Evolutionary conservation across 2,888 invertebrate species (phyloP), one percentile per base, ranked within the genome.

Genomic region (Eristalis tenax): DNA sequence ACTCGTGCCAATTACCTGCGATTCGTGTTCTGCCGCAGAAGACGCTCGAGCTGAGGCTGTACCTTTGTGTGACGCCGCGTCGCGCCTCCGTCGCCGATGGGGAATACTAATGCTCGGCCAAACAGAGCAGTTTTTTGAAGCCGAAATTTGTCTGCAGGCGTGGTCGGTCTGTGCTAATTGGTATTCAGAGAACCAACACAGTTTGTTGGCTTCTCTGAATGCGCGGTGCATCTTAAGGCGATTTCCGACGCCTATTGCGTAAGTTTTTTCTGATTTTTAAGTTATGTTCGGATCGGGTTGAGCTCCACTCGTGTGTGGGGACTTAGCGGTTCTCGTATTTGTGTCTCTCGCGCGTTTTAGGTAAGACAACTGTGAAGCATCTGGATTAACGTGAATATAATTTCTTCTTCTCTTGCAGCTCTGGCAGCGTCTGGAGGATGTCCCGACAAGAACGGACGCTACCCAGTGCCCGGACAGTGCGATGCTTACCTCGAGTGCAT

Each of bases 401-500:
- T 74, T 88, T 77, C 73, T 38, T 75, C 76, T 82, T 79, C 59
- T 59, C 35, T 83, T 88, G 11, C 69, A 88, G 85, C 68, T 11
- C n/a, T 64, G 15, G 65, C 75, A 10, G 56, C 90, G 90, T 91
- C 88, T 13, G 90, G 83, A 84, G 89, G 68, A 90, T 97, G 97
- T 91, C 94, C 94, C 0, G 95, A 96, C 90, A 94, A 94, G 66
- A 96, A 96, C 90, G 96, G 96, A 69, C 94, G 96, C 10, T 96
- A 94, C 89, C 94, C 96, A 0, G 94, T 95, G 0, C 91, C 95
- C 0, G 95, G 94, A 11, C 96, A 96, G 91, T 97, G 97, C 90
- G 97, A 97, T 90, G 95, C 94, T 89, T 96, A 96, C 90, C 93
- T 96, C 78, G 96, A 96, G 91, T 96, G 96, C 91, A 92, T 94